A percentile compares a stretch with the other conserved stretches of the same genome.
These are phyloP conservation scores for Tachina fera DNA, from an alignment of 2,888 invertebrate genomes.

Conservation along the genomic window DNA sequence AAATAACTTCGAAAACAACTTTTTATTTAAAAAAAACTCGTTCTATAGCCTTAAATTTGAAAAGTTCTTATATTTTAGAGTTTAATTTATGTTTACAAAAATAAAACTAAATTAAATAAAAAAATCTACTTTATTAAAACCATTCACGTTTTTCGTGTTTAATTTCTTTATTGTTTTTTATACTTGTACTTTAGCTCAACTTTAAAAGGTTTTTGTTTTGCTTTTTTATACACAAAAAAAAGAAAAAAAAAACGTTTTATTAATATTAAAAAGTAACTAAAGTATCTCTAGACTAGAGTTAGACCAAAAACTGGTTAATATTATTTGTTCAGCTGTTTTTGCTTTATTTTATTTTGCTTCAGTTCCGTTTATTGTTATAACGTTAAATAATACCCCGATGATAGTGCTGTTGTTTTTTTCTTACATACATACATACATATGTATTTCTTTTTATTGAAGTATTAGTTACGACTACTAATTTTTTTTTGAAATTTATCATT, in stretches of 20 bases:
- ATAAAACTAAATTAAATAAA: slow-evolving; percentile 30
- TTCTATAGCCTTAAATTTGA: slow-evolving; percentile 9
- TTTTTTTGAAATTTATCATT: slow-evolving; percentile 51
- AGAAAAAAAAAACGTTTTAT: slow-evolving; percentile 14
- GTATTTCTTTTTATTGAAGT: background rate
- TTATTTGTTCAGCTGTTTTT: slow-evolving; percentile 19
- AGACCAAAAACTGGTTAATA: slow-evolving; percentile 58
- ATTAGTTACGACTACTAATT: slow-evolving; percentile 13
- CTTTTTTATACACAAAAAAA: background rate
- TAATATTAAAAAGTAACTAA: slow-evolving; percentile 21
- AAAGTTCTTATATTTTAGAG: slow-evolving; percentile 4
- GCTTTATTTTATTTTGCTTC: slow-evolving; percentile 33
- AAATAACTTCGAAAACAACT: background rate
- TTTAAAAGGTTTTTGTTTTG: slow-evolving; percentile 6
- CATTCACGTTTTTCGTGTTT: slow-evolving; percentile 63
- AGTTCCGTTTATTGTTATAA: slow-evolving; percentile 69
- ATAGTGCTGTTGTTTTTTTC: slow-evolving; percentile 16
- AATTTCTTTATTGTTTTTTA: slow-evolving; percentile 24
- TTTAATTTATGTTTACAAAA: slow-evolving; percentile 10
- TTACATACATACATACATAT: background rate
- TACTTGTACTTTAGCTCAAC: background rate
- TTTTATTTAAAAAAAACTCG: slow-evolving; percentile 6
- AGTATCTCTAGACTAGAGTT: background rate
- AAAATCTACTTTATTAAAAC: slow-evolving; percentile 38
- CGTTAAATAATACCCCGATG: slow-evolving; percentile 60